These are phyloP conservation scores for Rhincodon typus DNA, from an alignment of 2,797 vertebrate genomes.

Conservation along the genomic window DNA sequence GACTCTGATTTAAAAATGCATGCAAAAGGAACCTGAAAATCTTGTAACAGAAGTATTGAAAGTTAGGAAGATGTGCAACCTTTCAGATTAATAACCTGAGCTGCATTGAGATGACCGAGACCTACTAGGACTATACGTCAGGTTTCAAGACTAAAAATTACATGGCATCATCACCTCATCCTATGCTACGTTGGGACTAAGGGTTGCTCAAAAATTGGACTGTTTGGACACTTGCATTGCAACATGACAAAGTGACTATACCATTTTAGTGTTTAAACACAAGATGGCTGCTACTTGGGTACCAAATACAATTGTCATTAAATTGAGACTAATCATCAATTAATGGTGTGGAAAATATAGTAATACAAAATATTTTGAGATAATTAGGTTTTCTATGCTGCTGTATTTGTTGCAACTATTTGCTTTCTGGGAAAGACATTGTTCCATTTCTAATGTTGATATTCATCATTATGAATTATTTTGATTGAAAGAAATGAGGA, in stretches of 20 bases:
- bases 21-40: not conserved
- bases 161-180: not conserved
- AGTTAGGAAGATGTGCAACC: not conserved
- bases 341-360: not conserved
- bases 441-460: not conserved
- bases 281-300: not conserved
- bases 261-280: not conserved
- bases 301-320: not conserved
- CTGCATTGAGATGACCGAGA: not conserved
- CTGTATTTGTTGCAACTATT: not conserved
- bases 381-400: not conserved
- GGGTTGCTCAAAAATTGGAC: not conserved
- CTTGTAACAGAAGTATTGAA: not conserved
- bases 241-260: not conserved
- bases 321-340: not conserved
- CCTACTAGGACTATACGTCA: too few species aligned
- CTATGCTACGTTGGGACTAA: not conserved
- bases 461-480: not conserved
- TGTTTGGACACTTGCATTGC: not conserved
- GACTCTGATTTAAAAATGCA: not conserved
- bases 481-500: not conserved
- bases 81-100: not conserved
- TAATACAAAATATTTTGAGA: not conserved
- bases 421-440: not conserved
- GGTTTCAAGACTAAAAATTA: not conserved